phyloP scores from a whole-genome alignment of 2,113 vertebrate genomes.

The Porphyrio hochstetteri region DNA sequence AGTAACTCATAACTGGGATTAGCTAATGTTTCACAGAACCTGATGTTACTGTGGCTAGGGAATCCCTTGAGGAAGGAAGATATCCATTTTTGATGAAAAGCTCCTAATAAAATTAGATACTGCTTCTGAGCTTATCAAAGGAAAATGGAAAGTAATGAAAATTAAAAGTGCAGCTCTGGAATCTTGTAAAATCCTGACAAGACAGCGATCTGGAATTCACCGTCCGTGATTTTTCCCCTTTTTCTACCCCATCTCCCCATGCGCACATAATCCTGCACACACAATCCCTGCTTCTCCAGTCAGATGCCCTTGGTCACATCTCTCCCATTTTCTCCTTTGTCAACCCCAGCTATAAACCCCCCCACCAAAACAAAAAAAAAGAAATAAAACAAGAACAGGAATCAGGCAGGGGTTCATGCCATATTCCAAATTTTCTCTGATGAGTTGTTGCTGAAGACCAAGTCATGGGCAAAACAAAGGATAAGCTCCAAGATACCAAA shows the following conservation, averaged over 20 bases:
- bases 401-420: neutral
- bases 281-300: neutral
- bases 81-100: constrained; percentile 73
- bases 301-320: neutral
- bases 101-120: constrained; percentile 77
- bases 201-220: constrained; percentile 44
- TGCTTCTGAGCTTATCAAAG: constrained; percentile 70
- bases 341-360: neutral
- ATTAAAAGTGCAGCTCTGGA: constrained; percentile 64
- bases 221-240: constrained; percentile 32
- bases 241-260: neutral
- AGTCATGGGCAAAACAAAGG: neutral
- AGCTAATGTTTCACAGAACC: constrained; percentile 76
- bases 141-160: constrained; percentile 75
- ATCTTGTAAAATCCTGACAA: constrained; percentile 68
- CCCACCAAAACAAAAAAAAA: neutral
- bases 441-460: neutral
- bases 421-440: neutral
- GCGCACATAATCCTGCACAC: neutral
- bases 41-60: constrained; percentile 70
- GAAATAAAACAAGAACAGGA: neutral
- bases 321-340: neutral
- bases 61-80: constrained; percentile 72
- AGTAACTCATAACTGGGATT: constrained; percentile 69
- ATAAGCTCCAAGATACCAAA: neutral